These are phyloP conservation scores for Dinothrombium tinctorium DNA, from an alignment of 1,140 invertebrate species.

Conservation along the genomic window DNA sequence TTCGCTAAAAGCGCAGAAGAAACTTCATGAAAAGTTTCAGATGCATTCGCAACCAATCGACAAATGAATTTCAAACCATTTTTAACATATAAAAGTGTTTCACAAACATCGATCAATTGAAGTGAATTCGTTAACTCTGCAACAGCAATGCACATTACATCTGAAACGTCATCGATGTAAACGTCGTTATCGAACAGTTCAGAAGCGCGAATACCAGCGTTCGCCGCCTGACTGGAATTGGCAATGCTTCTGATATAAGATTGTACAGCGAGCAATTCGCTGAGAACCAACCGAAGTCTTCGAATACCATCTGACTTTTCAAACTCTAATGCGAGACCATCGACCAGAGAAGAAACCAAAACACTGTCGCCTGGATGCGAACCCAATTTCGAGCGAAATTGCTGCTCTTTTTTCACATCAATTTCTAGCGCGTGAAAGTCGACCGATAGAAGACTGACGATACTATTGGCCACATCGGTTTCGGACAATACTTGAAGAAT, in stretches of 20 bases:
- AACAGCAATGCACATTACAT: constrained; percentile 76
- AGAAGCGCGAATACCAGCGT: constrained; percentile 42
- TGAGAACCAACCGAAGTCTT: constrained; percentile 58
- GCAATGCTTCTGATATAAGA: not conserved
- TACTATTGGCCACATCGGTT: constrained; percentile 77
- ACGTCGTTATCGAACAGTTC: constrained; percentile 86
- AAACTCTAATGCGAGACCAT: no score
- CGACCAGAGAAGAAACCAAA: no score
- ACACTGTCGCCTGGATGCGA: no score
- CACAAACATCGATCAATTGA: constrained; percentile 30
- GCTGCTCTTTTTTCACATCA: constrained; percentile 60
- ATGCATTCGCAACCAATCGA: constrained; percentile 65
- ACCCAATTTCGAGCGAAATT: constrained; percentile 35
- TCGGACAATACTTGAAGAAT: constrained; percentile 66
- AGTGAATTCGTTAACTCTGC: constrained; percentile 22
- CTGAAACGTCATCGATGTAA: constrained; percentile 79
- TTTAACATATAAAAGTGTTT: constrained; percentile 67
- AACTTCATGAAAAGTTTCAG: constrained; percentile 74
- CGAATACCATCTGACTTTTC: constrained; percentile 72
- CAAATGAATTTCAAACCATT: constrained; percentile 72
- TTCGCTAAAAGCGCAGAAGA: constrained; percentile 56
- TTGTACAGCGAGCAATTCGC: constrained; percentile 40
- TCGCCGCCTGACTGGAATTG: not conserved
- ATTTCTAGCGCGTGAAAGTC: constrained; percentile 79
- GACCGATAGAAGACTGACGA: constrained; percentile 72